Evolutionary conservation across 2,113 vertebrate species (phyloP).

Genomic region (Falco punctatus): DNA sequence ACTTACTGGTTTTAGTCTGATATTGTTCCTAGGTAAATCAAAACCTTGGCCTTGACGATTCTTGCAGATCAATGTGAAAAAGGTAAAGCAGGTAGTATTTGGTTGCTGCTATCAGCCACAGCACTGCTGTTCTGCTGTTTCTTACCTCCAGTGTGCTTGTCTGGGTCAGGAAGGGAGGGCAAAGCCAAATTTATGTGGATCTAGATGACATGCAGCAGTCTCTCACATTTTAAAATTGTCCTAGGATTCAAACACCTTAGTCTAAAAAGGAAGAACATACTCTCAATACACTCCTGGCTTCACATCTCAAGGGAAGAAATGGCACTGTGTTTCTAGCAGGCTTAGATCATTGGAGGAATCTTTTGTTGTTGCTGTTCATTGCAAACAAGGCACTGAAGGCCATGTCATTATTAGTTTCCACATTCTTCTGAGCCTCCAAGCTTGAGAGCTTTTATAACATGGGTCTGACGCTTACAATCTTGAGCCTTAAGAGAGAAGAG

Average conservation of each 20-base stretch:
- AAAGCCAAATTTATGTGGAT: neutral
- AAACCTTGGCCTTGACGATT: neutral
- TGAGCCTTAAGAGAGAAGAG: slow-evolving; percentile 28
- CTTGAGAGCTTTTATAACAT: slow-evolving; percentile 41
- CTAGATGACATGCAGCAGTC: neutral
- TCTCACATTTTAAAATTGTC: neutral
- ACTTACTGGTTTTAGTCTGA: neutral
- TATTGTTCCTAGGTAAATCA: neutral
- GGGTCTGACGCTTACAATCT: neutral
- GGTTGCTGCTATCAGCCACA: neutral
- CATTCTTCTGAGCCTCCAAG: slow-evolving; percentile 43
- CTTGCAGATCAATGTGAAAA: neutral
- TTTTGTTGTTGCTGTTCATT: slow-evolving; percentile 50
- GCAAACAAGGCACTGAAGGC: slow-evolving; percentile 64
- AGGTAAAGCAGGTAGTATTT: neutral
- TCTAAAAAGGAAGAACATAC: neutral
- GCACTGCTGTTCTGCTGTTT: neutral
- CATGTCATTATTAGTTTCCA: slow-evolving; percentile 58
- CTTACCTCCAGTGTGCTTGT: neutral
- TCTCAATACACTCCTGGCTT: neutral
- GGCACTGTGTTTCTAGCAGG: slow-evolving; percentile 2
- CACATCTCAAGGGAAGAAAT: slow-evolving; percentile 25
- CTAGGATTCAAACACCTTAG: neutral
- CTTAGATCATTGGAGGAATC: slow-evolving; percentile 56
- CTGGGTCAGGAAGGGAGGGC: neutral